phyloP scores from a whole-genome alignment of 2,797 vertebrate genomes.

The Sphenopsis melanotis region DNA sequence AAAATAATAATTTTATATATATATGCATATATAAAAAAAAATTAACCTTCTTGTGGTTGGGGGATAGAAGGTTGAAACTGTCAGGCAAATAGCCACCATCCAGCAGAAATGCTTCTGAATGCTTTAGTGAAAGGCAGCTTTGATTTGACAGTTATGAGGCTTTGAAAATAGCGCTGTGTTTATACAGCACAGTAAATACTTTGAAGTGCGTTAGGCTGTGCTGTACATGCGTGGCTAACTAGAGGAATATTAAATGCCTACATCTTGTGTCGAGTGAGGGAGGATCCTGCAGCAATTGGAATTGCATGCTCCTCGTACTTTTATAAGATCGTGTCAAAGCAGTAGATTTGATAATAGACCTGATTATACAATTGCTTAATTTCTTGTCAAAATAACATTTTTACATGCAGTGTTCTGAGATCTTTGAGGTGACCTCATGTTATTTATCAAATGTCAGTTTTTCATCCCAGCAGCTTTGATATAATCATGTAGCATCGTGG shows the following conservation, averaged over 20 bases:
- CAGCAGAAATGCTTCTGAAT: constrained; percentile 16
- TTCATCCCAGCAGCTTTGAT: constrained; percentile 44
- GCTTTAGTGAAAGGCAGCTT: constrained; percentile 38
- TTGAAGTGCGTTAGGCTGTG: constrained; percentile 17
- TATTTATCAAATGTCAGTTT: constrained; percentile 45
- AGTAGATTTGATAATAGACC: constrained; percentile 4
- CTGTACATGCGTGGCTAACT: constrained; percentile 41
- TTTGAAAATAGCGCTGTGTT: constrained; percentile 48
- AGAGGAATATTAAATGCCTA: constrained; percentile 28
- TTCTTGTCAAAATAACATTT: constrained; percentile 41
- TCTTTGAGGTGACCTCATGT: constrained; percentile 22
- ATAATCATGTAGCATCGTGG: background rate
- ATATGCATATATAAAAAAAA: background rate
- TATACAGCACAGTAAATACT: constrained; percentile 43
- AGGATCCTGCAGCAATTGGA: background rate
- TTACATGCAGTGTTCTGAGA: background rate
- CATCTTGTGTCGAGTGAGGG: constrained; percentile 14
- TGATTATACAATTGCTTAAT: constrained; percentile 43
- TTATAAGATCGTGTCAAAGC: background rate
- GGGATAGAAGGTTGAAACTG: constrained; percentile 16
- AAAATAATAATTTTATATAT: background rate
- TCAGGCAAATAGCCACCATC: constrained; percentile 48
- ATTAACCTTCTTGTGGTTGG: background rate
- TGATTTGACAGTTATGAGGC: constrained; percentile 50
- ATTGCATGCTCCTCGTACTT: background rate